These are phyloP conservation scores for Lepidostoma basale DNA, from an alignment of 1,140 invertebrate species.

Conservation along the genomic window DNA sequence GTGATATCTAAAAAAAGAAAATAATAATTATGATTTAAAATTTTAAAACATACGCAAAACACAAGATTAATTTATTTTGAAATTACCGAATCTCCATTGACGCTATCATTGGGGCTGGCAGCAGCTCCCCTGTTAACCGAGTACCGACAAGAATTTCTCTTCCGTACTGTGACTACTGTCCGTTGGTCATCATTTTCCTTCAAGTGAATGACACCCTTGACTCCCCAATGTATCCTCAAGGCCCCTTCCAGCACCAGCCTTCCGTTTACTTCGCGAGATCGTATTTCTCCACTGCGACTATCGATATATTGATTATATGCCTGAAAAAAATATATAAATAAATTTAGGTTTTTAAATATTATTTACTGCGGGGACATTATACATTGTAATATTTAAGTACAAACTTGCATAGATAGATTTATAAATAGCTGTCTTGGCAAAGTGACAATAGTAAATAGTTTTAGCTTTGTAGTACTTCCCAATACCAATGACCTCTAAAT, in stretches of 20 bases:
- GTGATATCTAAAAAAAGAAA: conserved; percentile 21
- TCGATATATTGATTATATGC: conserved; percentile 80
- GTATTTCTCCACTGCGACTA: conserved; percentile 76
- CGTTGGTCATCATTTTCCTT: conserved; percentile 87
- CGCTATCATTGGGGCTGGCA: conserved; percentile 2
- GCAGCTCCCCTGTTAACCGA: conserved; percentile 60
- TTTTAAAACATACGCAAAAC: not conserved
- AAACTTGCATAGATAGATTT: not conserved
- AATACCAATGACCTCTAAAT: conserved; percentile 1
- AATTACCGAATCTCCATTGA: conserved; percentile 28
- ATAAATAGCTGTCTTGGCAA: not conserved
- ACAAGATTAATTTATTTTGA: not conserved
- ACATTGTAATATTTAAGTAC: conserved; percentile 1
- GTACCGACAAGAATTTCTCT: conserved; percentile 72
- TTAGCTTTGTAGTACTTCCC: not conserved
- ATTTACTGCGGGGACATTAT: no score
- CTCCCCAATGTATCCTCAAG: conserved; percentile 84
- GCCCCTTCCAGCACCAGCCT: conserved; percentile 79
- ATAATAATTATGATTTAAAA: not conserved
- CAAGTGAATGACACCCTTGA: conserved; percentile 81
- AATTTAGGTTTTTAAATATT: no score
- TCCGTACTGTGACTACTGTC: conserved; percentile 72
- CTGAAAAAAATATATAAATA: conserved; percentile 37
- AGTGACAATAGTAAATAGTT: conserved; percentile 9
- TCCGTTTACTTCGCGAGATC: conserved; percentile 79